phyloP scores from a whole-genome alignment of 2,113 vertebrate genomes.

The Indicator indicator region DNA sequence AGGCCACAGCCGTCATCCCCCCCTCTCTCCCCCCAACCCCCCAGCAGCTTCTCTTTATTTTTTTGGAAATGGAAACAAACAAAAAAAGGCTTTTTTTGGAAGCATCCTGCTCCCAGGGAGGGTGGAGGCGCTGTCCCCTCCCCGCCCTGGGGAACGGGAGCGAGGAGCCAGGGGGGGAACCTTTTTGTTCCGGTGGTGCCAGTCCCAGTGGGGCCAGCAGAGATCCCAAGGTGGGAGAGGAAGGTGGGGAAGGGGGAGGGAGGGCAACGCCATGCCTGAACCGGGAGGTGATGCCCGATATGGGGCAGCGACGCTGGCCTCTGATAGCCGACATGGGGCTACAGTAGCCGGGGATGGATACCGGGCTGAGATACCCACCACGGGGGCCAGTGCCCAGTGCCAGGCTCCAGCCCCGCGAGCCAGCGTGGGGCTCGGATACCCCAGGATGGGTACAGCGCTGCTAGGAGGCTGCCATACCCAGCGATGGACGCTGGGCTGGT shows the following conservation, averaged over 20 bases:
- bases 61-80: not conserved
- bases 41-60: not conserved
- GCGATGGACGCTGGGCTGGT: not conserved
- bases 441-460: not conserved
- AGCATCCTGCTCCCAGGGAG: not conserved
- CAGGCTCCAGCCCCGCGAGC: too few species aligned
- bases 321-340: not conserved
- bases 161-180: not conserved
- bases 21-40: not conserved
- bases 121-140: not conserved
- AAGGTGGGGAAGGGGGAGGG: not conserved
- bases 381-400: too few species aligned
- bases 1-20: not conserved
- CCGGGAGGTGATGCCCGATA: not conserved
- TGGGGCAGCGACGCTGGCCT: not conserved
- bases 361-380: not conserved
- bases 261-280: not conserved
- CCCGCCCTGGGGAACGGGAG: not conserved
- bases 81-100: not conserved
- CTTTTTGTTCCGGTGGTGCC: not conserved
- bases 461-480: not conserved
- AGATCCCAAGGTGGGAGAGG: not conserved
- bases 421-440: not conserved
- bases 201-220: not conserved
- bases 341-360: not conserved